Evolutionary conservation across 2,113 vertebrate species (phyloP), one percentile per base, ranked within the genome.

Genomic region (Mus spicilegus): DNA sequence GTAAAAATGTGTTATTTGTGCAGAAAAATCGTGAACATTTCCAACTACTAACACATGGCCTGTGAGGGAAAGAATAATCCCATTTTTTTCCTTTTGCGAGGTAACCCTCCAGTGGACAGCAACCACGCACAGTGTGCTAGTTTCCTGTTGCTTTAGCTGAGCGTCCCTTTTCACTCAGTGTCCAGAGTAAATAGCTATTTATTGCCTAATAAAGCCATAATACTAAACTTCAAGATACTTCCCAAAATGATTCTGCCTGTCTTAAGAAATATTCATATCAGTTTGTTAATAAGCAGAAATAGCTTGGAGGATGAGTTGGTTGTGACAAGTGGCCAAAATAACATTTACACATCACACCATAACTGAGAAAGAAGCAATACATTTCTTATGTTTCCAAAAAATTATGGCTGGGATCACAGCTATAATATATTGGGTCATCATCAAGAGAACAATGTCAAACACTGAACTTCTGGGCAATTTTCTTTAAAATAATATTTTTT

Each of bases 371-470:
- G 78, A 97, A 94, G 94, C 46, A 81, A 12, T 81, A 76, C 87
- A 96, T 93, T 96, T 97, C 96, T 92, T 97, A 87, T 39, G 81
- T 49, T 87, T 93, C 94, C 93, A 95, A 97, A 97, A 94, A 93
- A 95, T 91, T 94, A 95, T 90, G 87, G 92, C 88, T 96, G 89
- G 75, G 49, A 90, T 97, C 95, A 98, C 98, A 99, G 98, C 98
- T 98, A 98, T 98, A 97, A 94, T 88, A 97, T 98, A 96, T 98
- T 98, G 98, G 97, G 96, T 93, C 75, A 91, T 98, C 97, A 98
- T 97, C 96, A 97, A 98, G 97, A 97, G 96, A 98, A 97, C 97
- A 97, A 98, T 97, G 98, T 98, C 98, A 98, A 98, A 98, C 98
- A 98, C 86, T 98, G 96, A 97, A 97, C 70, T 92, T 96, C 96